A percentile compares a stretch with the other conserved stretches of the same genome.
phyloP scores from a whole-genome alignment of 2,888 invertebrate genomes.

The Athalia rosae region DNA sequence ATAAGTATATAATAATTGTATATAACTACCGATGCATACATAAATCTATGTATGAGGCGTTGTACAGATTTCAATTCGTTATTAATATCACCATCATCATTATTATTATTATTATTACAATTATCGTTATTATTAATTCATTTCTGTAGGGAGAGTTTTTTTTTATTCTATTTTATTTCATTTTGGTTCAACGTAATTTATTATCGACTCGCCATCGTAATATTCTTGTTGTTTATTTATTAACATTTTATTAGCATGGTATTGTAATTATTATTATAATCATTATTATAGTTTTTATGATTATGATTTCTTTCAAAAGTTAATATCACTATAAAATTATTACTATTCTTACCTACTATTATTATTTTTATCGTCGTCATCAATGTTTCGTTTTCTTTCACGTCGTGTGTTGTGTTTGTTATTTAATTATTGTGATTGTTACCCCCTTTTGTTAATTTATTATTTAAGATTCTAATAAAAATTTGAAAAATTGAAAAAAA shows the following conservation, averaged over 20 bases:
- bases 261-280: not conserved
- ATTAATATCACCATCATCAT: no score
- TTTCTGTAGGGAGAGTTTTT: no score
- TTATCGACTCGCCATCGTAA: not conserved
- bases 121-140: no score
- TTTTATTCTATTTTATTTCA: not conserved
- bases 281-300: not conserved
- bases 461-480: slow-evolving; percentile 66
- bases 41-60: no score
- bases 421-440: slow-evolving; percentile 66
- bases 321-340: slow-evolving; percentile 23
- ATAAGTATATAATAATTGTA: no score
- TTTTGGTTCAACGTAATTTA: not conserved
- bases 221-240: slow-evolving; percentile 11
- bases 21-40: no score
- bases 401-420: slow-evolving; percentile 59
- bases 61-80: no score
- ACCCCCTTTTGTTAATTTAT: slow-evolving; percentile 65
- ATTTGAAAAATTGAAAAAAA: slow-evolving; percentile 44
- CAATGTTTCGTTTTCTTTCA: not conserved
- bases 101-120: no score
- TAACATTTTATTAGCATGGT: not conserved
- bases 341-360: slow-evolving; percentile 14
- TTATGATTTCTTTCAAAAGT: not conserved
- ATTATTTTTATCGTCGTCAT: not conserved